A percentile compares a stretch with the other conserved stretches of the same genome.
Conservation (phyloP, 2,113 vertebrate genomes). For the Myrmophylax atrothorax region DNA sequence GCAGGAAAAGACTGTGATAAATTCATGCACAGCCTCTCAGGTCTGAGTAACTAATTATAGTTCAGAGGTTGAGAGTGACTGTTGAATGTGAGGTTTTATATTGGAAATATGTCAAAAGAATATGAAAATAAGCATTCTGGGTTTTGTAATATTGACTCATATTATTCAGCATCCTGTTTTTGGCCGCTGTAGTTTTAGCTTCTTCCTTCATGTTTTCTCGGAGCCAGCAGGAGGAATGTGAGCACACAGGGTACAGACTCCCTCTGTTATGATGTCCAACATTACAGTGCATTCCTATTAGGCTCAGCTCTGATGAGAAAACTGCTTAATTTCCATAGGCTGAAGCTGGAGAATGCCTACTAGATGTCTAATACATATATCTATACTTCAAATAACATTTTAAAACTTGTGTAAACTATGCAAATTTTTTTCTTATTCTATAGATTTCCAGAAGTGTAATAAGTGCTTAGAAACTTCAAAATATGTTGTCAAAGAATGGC, state of each 20-base stretch:
- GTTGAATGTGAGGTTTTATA: neutral
- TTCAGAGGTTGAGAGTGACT: neutral
- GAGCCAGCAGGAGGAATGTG: neutral
- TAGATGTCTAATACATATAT: neutral
- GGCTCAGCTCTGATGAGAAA: neutral
- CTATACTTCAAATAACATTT: neutral
- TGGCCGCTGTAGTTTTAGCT: neutral
- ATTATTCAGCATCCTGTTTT: neutral
- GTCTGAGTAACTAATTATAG: neutral
- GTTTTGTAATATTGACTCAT: neutral
- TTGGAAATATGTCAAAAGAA: neutral
- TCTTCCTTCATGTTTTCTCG: neutral
- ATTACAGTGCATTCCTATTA: neutral
- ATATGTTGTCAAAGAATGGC: neutral
- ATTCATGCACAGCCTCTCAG: neutral
- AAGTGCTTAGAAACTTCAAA: neutral
- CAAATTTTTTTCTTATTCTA: neutral
- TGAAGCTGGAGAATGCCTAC: neutral
- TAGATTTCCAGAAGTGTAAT: neutral
- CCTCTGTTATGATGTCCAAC: neutral
- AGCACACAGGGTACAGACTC: neutral
- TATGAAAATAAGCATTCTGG: neutral
- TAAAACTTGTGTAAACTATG: neutral
- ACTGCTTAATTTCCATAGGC: neutral
- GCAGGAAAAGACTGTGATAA: neutral